Conservation (phyloP, 2,888 invertebrate genomes). For the Caenorhabditis sp. region DNA sequence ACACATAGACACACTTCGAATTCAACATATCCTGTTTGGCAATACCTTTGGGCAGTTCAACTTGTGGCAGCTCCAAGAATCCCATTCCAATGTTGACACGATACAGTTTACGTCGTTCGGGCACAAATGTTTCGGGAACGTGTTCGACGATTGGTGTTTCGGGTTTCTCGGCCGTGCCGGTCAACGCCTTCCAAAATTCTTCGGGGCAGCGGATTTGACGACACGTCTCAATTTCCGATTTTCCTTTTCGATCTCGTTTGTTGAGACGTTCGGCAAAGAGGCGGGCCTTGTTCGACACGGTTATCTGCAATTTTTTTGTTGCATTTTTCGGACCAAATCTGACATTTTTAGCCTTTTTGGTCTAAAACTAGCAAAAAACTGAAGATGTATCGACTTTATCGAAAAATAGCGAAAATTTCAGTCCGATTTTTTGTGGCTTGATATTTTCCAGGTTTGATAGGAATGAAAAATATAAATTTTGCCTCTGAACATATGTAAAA, state of each 20-base stretch:
- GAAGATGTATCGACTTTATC: neutral
- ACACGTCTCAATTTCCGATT: slow-evolving; percentile 86
- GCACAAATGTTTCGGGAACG: slow-evolving; percentile 73
- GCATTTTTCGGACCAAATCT: neutral
- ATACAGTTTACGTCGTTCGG: slow-evolving; percentile 62
- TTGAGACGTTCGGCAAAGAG: slow-evolving; percentile 97
- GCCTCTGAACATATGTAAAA: too few relatives aligned
- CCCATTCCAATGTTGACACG: slow-evolving; percentile 94
- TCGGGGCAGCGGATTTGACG: slow-evolving; percentile 83
- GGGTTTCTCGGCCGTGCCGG: slow-evolving; percentile 49
- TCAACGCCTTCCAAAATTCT: slow-evolving; percentile 84
- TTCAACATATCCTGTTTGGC: slow-evolving; percentile 78
- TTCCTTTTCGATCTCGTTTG: slow-evolving; percentile 95
- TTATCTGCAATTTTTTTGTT: slow-evolving; percentile 50
- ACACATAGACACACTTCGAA: slow-evolving; percentile 91
- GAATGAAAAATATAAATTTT: too few relatives aligned
- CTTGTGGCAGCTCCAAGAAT: slow-evolving; percentile 95
- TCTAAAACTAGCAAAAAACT: too few relatives aligned
- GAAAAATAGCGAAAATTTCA: neutral
- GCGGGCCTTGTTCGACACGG: slow-evolving; percentile 73
- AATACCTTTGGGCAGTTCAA: slow-evolving; percentile 64
- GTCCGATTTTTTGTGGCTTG: too few relatives aligned
- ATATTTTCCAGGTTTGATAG: too few relatives aligned
- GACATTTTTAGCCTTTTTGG: too few relatives aligned
- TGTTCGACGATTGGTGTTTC: slow-evolving; percentile 74